phyloP scores from a whole-genome alignment of 2,113 vertebrate species.

The Casuarius casuarius region DNA sequence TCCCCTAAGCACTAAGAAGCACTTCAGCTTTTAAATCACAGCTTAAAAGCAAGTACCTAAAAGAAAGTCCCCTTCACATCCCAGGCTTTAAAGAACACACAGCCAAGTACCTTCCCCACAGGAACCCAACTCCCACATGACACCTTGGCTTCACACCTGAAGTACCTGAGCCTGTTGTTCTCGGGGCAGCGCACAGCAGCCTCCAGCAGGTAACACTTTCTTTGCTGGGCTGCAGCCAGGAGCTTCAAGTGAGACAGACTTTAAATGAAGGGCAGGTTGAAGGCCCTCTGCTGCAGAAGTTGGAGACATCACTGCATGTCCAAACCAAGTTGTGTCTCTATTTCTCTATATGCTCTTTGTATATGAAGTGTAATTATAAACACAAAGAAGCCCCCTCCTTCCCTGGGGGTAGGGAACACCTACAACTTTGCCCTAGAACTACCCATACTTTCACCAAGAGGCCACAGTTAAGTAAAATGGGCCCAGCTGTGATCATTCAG shows the following conservation, averaged over 20 bases:
- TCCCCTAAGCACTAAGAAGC: neutral
- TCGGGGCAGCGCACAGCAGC: neutral
- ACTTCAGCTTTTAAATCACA: neutral
- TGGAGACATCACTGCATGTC: neutral
- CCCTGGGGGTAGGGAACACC: neutral
- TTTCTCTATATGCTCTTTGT: neutral
- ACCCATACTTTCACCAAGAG: neutral
- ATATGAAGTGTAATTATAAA: neutral
- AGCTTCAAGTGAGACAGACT: neutral
- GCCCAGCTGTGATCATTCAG: neutral
- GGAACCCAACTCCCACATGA: neutral
- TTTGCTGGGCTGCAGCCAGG: neutral
- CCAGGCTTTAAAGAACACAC: neutral
- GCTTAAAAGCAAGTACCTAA: neutral
- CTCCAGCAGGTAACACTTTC: neutral
- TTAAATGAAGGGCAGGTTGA: neutral
- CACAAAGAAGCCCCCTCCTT: rapidly evolving
- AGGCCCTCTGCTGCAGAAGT: neutral
- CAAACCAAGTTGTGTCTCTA: neutral
- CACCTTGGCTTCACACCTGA: neutral
- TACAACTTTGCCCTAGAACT: neutral
- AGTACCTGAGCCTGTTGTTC: neutral
- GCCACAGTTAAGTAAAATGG: neutral
- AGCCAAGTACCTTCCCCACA: neutral
- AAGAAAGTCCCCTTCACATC: neutral